Percentiles rank a stretch among this genome's conserved stretches.
phyloP scores from a whole-genome alignment of 2,113 vertebrate species.

The Echinops telfairi region DNA sequence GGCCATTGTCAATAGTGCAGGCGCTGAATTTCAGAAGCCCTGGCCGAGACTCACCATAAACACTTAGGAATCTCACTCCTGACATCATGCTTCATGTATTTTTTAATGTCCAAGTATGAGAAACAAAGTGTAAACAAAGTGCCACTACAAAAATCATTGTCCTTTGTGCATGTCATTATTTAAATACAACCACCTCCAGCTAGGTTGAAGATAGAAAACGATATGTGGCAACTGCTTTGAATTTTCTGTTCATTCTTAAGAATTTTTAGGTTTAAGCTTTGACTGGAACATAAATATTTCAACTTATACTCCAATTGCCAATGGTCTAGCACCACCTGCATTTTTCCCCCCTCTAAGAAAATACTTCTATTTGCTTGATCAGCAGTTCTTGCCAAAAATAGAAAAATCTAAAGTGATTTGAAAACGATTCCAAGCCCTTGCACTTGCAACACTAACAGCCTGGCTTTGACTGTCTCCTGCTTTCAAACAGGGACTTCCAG shows the following conservation, averaged over 20 bases:
- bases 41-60: background rate
- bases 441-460: background rate
- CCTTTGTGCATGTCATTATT: background rate
- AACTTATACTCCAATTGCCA: background rate
- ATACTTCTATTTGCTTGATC: background rate
- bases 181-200: background rate
- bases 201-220: background rate
- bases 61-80: background rate
- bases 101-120: background rate
- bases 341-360: background rate
- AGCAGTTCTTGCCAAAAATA: too few species aligned
- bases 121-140: slow-evolving; percentile 28
- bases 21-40: background rate
- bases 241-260: background rate
- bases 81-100: background rate
- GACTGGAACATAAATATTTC: background rate
- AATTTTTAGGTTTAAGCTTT: background rate
- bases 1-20: too few species aligned
- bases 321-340: too few species aligned
- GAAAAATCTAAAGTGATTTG: background rate
- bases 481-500: background rate
- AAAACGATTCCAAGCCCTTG: background rate
- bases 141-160: background rate
- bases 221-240: background rate
- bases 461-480: background rate